phyloP scores from a whole-genome alignment of 2,797 vertebrate genomes.

The Nyctibius grandis region DNA sequence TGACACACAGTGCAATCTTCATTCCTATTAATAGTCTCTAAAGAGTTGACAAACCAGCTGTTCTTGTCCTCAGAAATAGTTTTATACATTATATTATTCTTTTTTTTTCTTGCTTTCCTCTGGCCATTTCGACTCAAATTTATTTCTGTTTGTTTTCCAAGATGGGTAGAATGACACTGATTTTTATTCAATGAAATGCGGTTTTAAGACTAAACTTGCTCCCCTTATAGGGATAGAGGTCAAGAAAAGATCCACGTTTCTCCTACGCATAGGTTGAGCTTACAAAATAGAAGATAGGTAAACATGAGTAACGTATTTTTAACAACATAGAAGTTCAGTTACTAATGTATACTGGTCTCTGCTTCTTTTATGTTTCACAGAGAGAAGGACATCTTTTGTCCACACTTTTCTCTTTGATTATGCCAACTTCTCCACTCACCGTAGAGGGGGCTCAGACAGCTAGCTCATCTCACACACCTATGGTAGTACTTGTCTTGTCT shows the following conservation, averaged over 20 bases:
- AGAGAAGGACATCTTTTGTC: not conserved
- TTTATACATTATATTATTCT: not conserved
- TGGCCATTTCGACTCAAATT: not conserved
- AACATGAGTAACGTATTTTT: not conserved
- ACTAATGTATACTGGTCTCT: not conserved
- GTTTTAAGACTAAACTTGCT: not conserved
- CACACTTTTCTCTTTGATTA: not conserved
- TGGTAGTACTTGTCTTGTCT: not conserved
- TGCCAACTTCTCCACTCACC: not conserved
- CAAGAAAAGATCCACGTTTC: not conserved
- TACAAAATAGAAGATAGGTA: not conserved
- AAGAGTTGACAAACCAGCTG: conserved; percentile 31
- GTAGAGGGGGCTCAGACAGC: not conserved
- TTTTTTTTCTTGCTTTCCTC: conserved; percentile 1
- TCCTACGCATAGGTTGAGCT: not conserved
- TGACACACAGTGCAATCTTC: not conserved
- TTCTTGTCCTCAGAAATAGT: conserved; percentile 18
- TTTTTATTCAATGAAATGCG: not conserved
- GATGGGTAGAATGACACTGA: not conserved
- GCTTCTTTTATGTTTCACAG: not conserved
- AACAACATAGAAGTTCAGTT: accelerated
- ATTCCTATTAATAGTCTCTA: conserved; percentile 21
- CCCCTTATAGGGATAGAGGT: accelerated
- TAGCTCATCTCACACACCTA: not conserved
- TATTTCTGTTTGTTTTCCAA: not conserved